Base-by-base conservation (phyloP, 2,888 invertebrate species). In the Subacronicta megacephala region DNA sequence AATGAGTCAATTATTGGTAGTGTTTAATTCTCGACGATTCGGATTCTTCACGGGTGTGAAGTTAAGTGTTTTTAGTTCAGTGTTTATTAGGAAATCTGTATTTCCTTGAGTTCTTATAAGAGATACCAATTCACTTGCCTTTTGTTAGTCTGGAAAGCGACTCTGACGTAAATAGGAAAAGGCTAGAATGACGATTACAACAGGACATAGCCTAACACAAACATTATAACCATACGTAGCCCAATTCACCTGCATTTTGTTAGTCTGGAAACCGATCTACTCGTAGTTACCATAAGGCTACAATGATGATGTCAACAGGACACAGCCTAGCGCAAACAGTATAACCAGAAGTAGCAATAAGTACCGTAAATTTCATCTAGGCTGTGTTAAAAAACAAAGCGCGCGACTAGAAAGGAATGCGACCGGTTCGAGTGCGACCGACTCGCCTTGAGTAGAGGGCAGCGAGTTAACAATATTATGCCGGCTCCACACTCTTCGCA, bases 381-480 rank as follows among this genome's bases (percentile, higher is more conserved):
- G 37, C 63, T 38, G 63, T 45, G 44, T 31, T 50, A 70, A 70
- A 65, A 67, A 67, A 54, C 46, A 49, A 69, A 68, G 49, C 29
- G 15, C 45, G 7, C 38, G 41, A 49, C 33, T 33, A 15, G 37
- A 51, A 55, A 33, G 65, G 88, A 86, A 88, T 89, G 88, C 68
- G 78, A 82, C 85, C 86, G 87, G 88, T 83, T 82, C 64, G 68
- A 9, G 40, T 62, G 77, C 3, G 68, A 82, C 81, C 68, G 57
- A 73, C 80, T 87, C 82, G 87, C 89, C 89, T 89, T 86, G 89
- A 66, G 62, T 73, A 76, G 84, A 84, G 84, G 87, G 85, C 85
- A 77, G 59, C 72, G 61, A 62, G 68, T 77, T 72, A 66, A 60
- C 64, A 66, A 55, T 58, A 60, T 67, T 54, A 53, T 31, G 31